Percentiles rank a stretch among this genome's conserved stretches.
Evolutionary conservation across 2,797 vertebrate genomes (phyloP).

Genomic region (Pempheris klunzingeri): DNA sequence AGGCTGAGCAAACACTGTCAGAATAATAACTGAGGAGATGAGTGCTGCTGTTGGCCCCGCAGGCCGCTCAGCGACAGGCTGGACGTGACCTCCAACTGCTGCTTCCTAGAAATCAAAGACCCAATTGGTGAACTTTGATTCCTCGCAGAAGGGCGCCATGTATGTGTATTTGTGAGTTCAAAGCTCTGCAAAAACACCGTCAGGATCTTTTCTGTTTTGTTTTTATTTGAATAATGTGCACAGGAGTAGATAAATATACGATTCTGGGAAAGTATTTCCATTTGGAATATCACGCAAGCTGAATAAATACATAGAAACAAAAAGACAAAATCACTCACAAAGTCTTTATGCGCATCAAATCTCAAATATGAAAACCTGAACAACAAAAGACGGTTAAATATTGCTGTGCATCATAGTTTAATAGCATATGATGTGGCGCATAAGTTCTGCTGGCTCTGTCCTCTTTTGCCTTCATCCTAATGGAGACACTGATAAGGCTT

Average conservation of each 20-base stretch:
- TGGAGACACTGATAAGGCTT: neutral
- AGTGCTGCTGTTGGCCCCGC: slow-evolving; percentile 71
- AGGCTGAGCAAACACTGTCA: slow-evolving; percentile 78
- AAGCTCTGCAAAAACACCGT: slow-evolving; percentile 44
- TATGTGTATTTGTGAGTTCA: slow-evolving; percentile 64
- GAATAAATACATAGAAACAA: slow-evolving; percentile 28
- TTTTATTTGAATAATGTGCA: slow-evolving; percentile 50
- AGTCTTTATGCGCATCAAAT: too few species aligned
- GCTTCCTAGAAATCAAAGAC: slow-evolving; percentile 82
- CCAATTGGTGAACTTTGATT: slow-evolving; percentile 72
- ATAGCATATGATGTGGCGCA: neutral
- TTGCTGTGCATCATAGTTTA: neutral
- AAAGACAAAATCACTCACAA: neutral
- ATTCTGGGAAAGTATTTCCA: slow-evolving; percentile 53
- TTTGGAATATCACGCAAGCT: slow-evolving; percentile 36
- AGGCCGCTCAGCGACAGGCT: slow-evolving; percentile 43
- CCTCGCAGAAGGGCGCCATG: slow-evolving; percentile 31
- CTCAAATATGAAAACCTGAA: neutral
- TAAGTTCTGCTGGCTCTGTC: neutral
- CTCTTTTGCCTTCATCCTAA: neutral
- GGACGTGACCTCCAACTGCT: slow-evolving; percentile 54
- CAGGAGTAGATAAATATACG: slow-evolving; percentile 33
- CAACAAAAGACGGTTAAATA: neutral
- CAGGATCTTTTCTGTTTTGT: slow-evolving; percentile 22
- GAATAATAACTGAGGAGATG: slow-evolving; percentile 73